A percentile compares a stretch with the other conserved stretches of the same genome.
Evolutionary conservation across 2,888 invertebrate genomes (phyloP).

Genomic region (Netelia inedita): DNA sequence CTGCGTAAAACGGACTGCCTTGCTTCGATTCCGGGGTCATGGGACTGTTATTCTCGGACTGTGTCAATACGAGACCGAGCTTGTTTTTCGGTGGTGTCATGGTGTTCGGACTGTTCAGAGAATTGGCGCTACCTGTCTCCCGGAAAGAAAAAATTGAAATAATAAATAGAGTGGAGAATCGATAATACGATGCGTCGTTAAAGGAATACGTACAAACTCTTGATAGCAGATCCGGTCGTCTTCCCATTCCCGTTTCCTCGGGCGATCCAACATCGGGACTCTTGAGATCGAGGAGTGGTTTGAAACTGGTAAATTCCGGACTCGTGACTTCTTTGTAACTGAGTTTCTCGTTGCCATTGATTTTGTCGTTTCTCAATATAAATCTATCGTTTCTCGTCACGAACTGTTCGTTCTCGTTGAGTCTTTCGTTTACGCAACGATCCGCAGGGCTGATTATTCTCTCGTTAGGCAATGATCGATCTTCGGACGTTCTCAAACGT

Average conservation of each 20-base stretch:
- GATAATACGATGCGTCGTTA: neutral
- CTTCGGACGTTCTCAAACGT: conserved; percentile 76
- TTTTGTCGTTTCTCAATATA: conserved; percentile 80
- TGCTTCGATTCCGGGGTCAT: conserved; percentile 87
- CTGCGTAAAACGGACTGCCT: conserved; percentile 95
- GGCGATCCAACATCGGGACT: conserved; percentile 75
- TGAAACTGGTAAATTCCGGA: conserved; percentile 83
- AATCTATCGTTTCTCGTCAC: conserved; percentile 76
- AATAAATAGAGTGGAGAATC: neutral
- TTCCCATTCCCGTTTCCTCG: conserved; percentile 80
- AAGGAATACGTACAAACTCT: conserved; percentile 82
- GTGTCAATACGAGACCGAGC: conserved; percentile 79
- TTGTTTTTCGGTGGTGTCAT: conserved; percentile 83
- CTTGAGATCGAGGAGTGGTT: conserved; percentile 80
- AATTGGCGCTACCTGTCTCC: conserved; percentile 86
- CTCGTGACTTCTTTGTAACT: conserved; percentile 82
- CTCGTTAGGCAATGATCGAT: conserved; percentile 73
- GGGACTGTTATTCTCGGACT: conserved; percentile 82
- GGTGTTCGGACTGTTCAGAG: conserved; percentile 85
- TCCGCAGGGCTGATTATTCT: conserved; percentile 74
- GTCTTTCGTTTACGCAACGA: conserved; percentile 74
- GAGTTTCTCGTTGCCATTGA: conserved; percentile 79
- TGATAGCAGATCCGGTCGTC: conserved; percentile 82
- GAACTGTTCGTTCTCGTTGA: conserved; percentile 73
- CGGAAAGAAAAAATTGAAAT: neutral